Evolutionary conservation across 1,140 invertebrate genomes (phyloP).

Genomic region (Drosophila bipectinata): DNA sequence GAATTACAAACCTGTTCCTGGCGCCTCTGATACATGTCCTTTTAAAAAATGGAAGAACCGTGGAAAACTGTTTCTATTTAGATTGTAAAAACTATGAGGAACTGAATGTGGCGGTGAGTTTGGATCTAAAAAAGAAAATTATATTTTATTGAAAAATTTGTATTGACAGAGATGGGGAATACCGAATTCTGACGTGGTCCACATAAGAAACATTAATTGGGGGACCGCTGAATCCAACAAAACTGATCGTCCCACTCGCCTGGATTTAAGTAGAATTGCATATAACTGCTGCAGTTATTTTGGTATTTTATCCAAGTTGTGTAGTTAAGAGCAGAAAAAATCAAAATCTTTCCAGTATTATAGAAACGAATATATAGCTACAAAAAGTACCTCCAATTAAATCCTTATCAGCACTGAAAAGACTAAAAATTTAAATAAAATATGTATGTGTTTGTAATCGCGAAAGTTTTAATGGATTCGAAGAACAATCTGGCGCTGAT

Average conservation of each 20-base stretch:
- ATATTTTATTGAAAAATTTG: neutral
- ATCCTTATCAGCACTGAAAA: neutral
- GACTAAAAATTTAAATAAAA: neutral
- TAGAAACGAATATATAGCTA: neutral
- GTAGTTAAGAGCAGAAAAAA: no score
- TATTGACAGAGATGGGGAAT: neutral
- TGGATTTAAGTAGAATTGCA: neutral
- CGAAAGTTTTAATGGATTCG: no score
- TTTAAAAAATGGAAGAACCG: neutral
- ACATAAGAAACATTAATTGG: neutral
- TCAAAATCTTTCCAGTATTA: neutral
- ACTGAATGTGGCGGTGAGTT: neutral
- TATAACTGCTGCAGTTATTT: neutral
- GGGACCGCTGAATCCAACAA: neutral
- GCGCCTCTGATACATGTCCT: neutral
- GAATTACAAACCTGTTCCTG: neutral
- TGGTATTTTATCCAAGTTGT: neutral
- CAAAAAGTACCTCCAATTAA: neutral
- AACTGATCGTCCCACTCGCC: neutral
- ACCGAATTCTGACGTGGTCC: neutral
- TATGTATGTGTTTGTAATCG: neutral
- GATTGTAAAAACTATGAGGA: neutral
- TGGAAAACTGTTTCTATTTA: neutral
- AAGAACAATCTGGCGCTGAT: no score
- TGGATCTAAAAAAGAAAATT: neutral